phyloP scores from a whole-genome alignment of 2,113 vertebrate genomes.

The Carlito syrichta region DNA sequence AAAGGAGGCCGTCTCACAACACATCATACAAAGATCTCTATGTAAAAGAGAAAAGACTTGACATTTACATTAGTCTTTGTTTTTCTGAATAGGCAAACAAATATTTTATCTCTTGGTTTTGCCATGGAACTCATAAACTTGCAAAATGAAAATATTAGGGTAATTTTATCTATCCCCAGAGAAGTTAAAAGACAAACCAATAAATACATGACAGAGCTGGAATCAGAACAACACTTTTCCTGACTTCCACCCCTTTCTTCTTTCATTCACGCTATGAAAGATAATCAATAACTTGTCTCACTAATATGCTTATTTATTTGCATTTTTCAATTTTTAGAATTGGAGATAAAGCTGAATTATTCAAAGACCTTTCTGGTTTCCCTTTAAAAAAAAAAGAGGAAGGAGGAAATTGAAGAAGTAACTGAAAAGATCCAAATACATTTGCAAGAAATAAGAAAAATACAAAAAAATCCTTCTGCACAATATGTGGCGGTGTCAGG shows the following conservation, averaged over 20 bases:
- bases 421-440: conserved; percentile 87
- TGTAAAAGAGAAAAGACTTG: not conserved
- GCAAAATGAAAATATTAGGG: not conserved
- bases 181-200: not conserved
- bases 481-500: conserved; percentile 93
- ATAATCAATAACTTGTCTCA: not conserved
- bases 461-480: conserved; percentile 86
- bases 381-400: conserved; percentile 89
- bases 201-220: not conserved
- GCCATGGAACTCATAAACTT: not conserved
- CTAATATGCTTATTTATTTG: not conserved
- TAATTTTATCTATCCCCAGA: not conserved
- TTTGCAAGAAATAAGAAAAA: conserved; percentile 86
- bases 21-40: not conserved
- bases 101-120: conserved; percentile 5
- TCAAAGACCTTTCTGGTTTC: conserved; percentile 93
- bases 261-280: not conserved
- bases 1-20: not conserved
- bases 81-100: not conserved
- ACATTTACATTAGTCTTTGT: not conserved
- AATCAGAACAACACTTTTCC: not conserved
- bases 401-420: conserved; percentile 89
- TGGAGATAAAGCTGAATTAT: conserved; percentile 95
- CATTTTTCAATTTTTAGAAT: conserved; percentile 78
- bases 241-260: not conserved